These are phyloP conservation scores for Notospermus geniculatus DNA, from an alignment of 1,140 invertebrate genomes.

Conservation along the genomic window DNA sequence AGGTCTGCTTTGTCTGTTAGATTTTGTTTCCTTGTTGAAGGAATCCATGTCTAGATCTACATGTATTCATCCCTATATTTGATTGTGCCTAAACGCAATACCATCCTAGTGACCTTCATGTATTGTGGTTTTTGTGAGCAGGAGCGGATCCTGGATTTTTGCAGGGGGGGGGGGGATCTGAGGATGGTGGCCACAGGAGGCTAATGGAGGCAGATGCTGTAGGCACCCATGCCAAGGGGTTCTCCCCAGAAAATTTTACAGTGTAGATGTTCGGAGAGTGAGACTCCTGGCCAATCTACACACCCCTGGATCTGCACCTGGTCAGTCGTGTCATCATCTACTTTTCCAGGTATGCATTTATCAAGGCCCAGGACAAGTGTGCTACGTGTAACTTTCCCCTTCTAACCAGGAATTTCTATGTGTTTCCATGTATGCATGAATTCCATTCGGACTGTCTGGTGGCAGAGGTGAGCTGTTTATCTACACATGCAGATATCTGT, in stretches of 20 bases:
- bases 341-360: constrained; percentile 69
- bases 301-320: not conserved
- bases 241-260: not conserved
- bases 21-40: too few relatives aligned
- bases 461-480: constrained; percentile 62
- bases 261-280: not conserved
- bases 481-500: not conserved
- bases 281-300: not conserved
- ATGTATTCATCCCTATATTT: too few relatives aligned
- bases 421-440: constrained; percentile 91
- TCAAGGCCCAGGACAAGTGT: constrained; percentile 77
- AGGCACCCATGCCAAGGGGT: too few relatives aligned
- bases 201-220: too few relatives aligned
- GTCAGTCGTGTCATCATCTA: too few relatives aligned
- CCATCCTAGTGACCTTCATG: too few relatives aligned
- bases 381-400: constrained; percentile 77
- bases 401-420: constrained; percentile 82
- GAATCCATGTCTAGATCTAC: too few relatives aligned
- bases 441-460: constrained; percentile 94
- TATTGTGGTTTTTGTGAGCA: too few relatives aligned
- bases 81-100: too few relatives aligned
- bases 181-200: too few relatives aligned
- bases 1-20: too few relatives aligned
- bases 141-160: too few relatives aligned
- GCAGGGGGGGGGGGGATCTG: not conserved